These are phyloP conservation scores for Ophioninae sp. DNA, from an alignment of 2,888 invertebrate genomes.

Conservation along the genomic window DNA sequence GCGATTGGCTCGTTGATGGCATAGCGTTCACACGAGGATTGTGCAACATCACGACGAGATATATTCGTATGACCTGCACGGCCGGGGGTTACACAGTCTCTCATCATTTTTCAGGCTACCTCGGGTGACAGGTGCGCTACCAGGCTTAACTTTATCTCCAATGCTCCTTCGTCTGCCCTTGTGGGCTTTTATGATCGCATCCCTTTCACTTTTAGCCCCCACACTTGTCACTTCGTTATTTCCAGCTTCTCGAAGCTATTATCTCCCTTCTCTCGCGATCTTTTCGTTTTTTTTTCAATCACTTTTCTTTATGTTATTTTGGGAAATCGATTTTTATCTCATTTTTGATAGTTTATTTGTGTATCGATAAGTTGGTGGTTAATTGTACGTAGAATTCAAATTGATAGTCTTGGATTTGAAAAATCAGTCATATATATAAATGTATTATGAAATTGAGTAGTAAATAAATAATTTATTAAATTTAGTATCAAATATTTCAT, in stretches of 20 bases:
- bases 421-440: too few species aligned
- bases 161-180: not conserved
- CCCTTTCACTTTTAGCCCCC: not conserved
- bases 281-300: not conserved
- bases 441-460: too few species aligned
- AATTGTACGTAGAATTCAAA: too few species aligned
- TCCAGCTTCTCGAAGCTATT: not conserved
- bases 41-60: constrained; percentile 39
- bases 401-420: too few species aligned
- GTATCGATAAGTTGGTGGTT: too few species aligned
- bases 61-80: not conserved
- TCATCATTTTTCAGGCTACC: not conserved
- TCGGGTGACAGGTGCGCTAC: not conserved
- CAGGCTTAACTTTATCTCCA: not conserved
- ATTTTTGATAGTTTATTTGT: too few species aligned
- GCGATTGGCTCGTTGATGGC: not conserved
- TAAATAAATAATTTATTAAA: too few species aligned
- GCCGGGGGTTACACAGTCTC: not conserved
- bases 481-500: too few species aligned
- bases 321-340: too few species aligned
- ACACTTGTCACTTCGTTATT: not conserved
- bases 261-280: too few species aligned
- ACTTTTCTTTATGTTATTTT: not conserved
- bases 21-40: constrained; percentile 57
- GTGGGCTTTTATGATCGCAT: not conserved